These are phyloP conservation scores for Gallinago nigripennis DNA, from an alignment of 2,797 vertebrate genomes.

Conservation along the genomic window DNA sequence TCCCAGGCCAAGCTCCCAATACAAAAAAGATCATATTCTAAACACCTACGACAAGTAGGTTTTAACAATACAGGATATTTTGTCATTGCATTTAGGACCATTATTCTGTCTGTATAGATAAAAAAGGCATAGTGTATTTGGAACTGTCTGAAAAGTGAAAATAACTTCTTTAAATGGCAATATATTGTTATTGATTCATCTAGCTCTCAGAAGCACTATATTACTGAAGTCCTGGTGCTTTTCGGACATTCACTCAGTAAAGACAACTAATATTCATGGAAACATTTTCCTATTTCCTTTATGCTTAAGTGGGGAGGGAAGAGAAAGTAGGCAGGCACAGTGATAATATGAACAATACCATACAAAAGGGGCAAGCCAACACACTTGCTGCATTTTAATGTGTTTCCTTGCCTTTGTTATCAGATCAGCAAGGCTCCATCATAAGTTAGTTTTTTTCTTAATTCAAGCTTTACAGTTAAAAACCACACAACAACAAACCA, in stretches of 20 bases:
- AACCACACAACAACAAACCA: not conserved
- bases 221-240: not conserved
- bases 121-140: not conserved
- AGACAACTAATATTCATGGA: not conserved
- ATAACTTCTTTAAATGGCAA: no score
- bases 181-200: not conserved
- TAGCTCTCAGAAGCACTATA: not conserved
- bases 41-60: not conserved
- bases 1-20: not conserved
- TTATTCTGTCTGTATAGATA: not conserved
- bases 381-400: not conserved
- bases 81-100: not conserved
- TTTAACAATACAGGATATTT: not conserved
- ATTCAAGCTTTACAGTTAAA: not conserved
- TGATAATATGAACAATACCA: not conserved
- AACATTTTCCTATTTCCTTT: not conserved
- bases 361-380: not conserved
- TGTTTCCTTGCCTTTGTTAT: not conserved
- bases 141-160: not conserved
- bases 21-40: not conserved
- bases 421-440: not conserved
- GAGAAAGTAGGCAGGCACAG: not conserved
- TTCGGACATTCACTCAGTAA: not conserved
- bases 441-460: not conserved
- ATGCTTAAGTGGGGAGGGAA: not conserved